Evolutionary conservation across 2,888 invertebrate species (phyloP).

Genomic region (Antheraea yamamai): DNA sequence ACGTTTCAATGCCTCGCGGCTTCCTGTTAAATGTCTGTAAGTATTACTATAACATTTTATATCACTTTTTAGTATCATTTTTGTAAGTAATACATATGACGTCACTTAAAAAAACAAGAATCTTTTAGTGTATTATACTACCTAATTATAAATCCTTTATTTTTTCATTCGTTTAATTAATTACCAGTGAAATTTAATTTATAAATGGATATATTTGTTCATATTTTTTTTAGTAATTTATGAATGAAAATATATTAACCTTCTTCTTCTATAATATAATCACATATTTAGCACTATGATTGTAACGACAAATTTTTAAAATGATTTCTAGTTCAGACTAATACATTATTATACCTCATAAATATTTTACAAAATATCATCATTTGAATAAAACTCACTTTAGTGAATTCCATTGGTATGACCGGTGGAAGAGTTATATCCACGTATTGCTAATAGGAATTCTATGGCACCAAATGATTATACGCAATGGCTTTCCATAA

Average conservation of each 20-base stretch:
- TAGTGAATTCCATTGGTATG: background rate
- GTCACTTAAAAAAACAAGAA: background rate
- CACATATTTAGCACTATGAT: too few relatives aligned
- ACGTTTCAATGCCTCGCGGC: constrained; percentile 29
- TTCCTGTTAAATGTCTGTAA: constrained; percentile 57
- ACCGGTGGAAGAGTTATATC: background rate
- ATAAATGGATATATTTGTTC: background rate
- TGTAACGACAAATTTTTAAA: too few relatives aligned
- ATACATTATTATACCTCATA: background rate
- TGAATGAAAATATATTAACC: too few relatives aligned
- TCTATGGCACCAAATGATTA: background rate
- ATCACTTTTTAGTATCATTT: background rate
- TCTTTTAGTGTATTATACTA: background rate
- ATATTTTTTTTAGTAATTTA: too few relatives aligned
- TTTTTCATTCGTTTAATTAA: background rate
- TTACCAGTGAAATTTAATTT: background rate
- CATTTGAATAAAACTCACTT: background rate
- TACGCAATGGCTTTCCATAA: background rate
- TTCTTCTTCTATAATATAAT: too few relatives aligned
- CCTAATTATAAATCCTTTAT: background rate
- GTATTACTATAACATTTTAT: constrained; percentile 42
- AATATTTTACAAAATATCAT: background rate
- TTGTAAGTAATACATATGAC: background rate
- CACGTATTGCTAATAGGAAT: background rate
- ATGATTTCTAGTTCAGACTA: background rate